Percentiles rank a stretch among this genome's conserved stretches.
Conservation (phyloP, 2,113 vertebrate species). For the Oxyruncus cristatus region DNA sequence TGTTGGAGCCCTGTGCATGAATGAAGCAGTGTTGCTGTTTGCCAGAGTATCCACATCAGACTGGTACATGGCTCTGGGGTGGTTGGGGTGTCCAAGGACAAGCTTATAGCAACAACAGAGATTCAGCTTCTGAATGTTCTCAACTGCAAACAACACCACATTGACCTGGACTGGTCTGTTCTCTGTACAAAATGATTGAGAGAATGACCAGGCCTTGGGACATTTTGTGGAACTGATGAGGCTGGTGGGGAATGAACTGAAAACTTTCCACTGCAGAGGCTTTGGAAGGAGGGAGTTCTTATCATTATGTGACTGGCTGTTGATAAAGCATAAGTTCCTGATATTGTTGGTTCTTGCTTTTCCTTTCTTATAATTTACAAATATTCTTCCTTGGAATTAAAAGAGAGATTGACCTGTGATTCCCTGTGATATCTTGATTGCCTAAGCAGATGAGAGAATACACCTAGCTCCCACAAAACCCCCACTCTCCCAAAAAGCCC, state of each 20-base stretch:
- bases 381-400: not conserved
- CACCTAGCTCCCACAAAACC: not conserved
- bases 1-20: not conserved
- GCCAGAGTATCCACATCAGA: not conserved
- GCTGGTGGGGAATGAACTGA: not conserved
- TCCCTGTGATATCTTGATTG: not conserved
- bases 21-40: not conserved
- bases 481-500: not conserved
- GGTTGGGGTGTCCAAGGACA: not conserved
- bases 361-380: not conserved
- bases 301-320: not conserved
- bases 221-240: not conserved
- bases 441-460: not conserved
- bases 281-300: not conserved
- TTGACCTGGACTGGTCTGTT: not conserved
- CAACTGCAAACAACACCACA: not conserved
- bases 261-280: not conserved
- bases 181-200: not conserved
- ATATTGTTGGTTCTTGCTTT: not conserved
- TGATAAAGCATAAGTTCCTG: not conserved
- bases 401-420: not conserved
- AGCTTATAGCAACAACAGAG: not conserved
- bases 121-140: not conserved
- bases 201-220: not conserved
- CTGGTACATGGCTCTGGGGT: rapidly evolving